A percentile compares a stretch with the other conserved stretches of the same genome.
Conservation (phyloP, 1,140 invertebrate species). For the Bombus sibiricus region DNA sequence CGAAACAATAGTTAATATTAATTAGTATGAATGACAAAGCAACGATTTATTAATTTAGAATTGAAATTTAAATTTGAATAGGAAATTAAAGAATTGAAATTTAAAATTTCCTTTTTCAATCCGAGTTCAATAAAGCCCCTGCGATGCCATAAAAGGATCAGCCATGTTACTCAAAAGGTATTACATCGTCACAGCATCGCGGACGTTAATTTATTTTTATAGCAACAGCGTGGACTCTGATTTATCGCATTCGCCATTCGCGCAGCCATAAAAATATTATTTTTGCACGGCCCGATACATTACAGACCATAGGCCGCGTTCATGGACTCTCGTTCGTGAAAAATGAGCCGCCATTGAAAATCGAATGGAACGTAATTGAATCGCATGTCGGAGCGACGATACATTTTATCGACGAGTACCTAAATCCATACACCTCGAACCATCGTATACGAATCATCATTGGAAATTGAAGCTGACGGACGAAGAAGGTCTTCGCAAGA, state of each 20-base stretch:
- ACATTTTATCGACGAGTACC: not conserved
- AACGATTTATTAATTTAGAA: no score
- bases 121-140: not conserved
- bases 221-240: slow-evolving; percentile 1
- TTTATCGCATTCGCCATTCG: slow-evolving; percentile 23
- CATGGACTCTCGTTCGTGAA: no score
- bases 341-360: slow-evolving; percentile 7
- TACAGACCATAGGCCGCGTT: not conserved
- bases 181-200: slow-evolving; percentile 11
- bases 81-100: not conserved
- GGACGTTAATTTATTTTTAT: slow-evolving; percentile 32
- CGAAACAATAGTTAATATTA: no score
- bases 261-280: slow-evolving; percentile 31
- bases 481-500: not conserved
- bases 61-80: not conserved
- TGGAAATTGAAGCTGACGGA: not conserved
- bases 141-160: not conserved
- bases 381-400: not conserved
- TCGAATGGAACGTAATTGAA: slow-evolving; percentile 30
- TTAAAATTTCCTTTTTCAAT: not conserved
- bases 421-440: not conserved
- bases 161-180: not conserved
- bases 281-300: not conserved
- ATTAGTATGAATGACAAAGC: no score
- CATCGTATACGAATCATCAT: not conserved